Evolutionary conservation across 1,140 invertebrate species (phyloP).

Genomic region (Archivesica marissinica): DNA sequence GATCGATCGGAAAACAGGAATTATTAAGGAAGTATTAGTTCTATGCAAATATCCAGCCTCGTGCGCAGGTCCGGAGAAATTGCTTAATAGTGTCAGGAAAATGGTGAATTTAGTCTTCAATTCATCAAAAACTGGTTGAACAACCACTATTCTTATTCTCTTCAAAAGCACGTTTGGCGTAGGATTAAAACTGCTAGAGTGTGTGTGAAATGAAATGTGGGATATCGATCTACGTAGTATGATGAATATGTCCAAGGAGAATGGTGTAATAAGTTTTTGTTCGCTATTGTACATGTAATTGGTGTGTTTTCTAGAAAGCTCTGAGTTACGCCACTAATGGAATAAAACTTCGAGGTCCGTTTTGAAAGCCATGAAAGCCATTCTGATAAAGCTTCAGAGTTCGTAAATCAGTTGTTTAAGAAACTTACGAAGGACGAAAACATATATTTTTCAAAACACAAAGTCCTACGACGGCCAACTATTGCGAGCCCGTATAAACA

Average conservation of each 20-base stretch:
- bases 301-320: conserved; percentile 36
- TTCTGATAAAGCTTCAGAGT: conserved; percentile 22
- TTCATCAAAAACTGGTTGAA: conserved; percentile 43
- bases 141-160: conserved; percentile 44
- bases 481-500: conserved; percentile 12
- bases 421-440: conserved; percentile 21
- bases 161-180: conserved; percentile 2
- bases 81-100: neutral
- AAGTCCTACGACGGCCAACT: conserved; percentile 21
- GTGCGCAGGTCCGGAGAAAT: neutral
- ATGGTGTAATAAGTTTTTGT: conserved; percentile 37
- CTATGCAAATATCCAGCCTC: conserved; percentile 7
- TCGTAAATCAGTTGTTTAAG: conserved; percentile 18
- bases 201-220: conserved; percentile 38
- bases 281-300: conserved; percentile 4
- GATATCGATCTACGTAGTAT: conserved; percentile 61
- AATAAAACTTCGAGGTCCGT: conserved; percentile 19
- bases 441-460: neutral
- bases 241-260: conserved; percentile 45
- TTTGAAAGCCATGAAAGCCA: conserved; percentile 19
- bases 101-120: conserved; percentile 8
- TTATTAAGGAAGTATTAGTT: conserved; percentile 10
- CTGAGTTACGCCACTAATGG: conserved; percentile 26
- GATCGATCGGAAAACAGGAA: conserved; percentile 22
- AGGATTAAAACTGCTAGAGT: conserved; percentile 45